Evolutionary conservation across 30 jellyfish, hydroid and myxozoan genomes (phyloP), one percentile per base, ranked within the genome.

Genomic region (Pseudorhiza aurosa): DNA sequence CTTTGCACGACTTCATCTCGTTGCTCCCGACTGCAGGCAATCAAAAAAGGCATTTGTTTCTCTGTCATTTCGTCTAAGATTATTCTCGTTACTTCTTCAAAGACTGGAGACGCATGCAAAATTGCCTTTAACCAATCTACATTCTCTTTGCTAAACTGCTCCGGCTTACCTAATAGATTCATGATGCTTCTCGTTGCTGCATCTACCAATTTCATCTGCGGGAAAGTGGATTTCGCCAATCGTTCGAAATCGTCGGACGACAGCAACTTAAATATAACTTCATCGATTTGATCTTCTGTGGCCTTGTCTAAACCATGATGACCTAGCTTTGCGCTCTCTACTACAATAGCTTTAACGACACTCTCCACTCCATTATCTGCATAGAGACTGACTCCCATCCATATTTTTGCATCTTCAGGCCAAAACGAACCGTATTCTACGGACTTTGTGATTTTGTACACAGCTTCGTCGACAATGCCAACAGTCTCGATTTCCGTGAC

Each of bases 151-250:
- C 39, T 10, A n/a, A 28, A 25, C 8, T 56, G 28, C 31, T 28
- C 70, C 8, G 39, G 70, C 8, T 19, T 56, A 17, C 24, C 70
- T 56, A 25, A 4, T 28, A n/a, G 39, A 17, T 33, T 31, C 70
- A 56, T 17, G 37, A 56, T 31, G 24, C 28, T 56, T 25, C 39
- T 33, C 19, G 24, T 14, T 4, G 31, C 70, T 2, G 70, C 70
- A 56, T 56, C 70, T 31, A 1, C 70, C 24, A 25, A 18, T 17
- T 2, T 2, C 8, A 56, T 31, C 14, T 25, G 28, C 33, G 28
- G 33, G 70, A 56, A 56, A 56, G 28, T 25, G 2, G 70, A 28
- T 31, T 56, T 56, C 37, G 70, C 70, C 28, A 31, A 17, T 56
- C 24, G 28, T 14, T 56, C 70, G 24, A 56, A 56, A 25, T n/a